Percentiles rank a stretch among this genome's conserved stretches.
Evolutionary conservation across 2,113 vertebrate species (phyloP).

Genomic region (Heteronetta atricapilla): DNA sequence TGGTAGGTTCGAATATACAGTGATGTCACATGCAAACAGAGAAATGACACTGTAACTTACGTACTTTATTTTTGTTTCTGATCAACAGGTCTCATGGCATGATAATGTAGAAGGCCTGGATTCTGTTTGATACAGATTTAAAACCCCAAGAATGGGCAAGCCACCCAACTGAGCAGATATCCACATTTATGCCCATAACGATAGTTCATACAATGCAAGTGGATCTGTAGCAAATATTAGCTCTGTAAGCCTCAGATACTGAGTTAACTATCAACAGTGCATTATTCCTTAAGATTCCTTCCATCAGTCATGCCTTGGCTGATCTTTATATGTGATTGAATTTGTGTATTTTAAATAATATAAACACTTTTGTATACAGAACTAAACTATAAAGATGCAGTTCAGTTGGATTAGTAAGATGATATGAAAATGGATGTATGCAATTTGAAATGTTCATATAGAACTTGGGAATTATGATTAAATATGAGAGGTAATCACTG

Average conservation of each 20-base stretch:
- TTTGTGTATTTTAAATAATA: neutral
- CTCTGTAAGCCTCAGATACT: neutral
- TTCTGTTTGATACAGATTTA: neutral
- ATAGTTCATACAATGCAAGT: neutral
- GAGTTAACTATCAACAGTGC: neutral
- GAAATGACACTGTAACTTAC: neutral
- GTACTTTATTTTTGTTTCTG: constrained; percentile 36
- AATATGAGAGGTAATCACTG: neutral
- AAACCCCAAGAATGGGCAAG: neutral
- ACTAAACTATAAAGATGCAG: neutral
- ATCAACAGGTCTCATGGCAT: constrained; percentile 6
- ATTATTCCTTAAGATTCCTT: neutral
- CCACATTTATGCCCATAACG: neutral
- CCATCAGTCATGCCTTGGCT: neutral
- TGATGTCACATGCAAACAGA: neutral
- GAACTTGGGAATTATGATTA: neutral
- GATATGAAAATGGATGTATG: neutral
- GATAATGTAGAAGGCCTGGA: neutral
- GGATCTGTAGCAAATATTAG: neutral
- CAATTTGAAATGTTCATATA: neutral
- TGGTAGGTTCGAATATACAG: neutral
- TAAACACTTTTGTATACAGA: neutral
- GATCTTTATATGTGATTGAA: neutral
- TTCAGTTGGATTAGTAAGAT: neutral
- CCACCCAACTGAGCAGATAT: neutral